Base-by-base conservation (phyloP, 37 sponge, comb jelly and placozoan species). In the Ephydatia muelleri region DNA sequence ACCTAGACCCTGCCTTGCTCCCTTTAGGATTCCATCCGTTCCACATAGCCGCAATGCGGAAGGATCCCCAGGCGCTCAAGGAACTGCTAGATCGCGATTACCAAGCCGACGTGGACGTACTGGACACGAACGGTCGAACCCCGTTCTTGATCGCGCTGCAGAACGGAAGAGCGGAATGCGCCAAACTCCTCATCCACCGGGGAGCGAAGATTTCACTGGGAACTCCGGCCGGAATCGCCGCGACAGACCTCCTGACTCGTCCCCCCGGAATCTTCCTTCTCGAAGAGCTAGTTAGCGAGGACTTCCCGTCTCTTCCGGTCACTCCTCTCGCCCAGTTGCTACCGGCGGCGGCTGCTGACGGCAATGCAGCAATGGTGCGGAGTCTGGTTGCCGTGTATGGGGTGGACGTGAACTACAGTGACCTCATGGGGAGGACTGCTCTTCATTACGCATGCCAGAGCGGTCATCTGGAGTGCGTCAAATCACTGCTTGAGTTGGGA, bases 61-160 rank as follows among this genome's bases (percentile, higher is more conserved):
- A 68, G 14, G 68, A 83, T 35, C 66, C 48, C 28, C 11, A 67
- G 25, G 3, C 68, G 0, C 49, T 91, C 1, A 16, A 38, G 6
- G 22, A 47, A 36, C 67, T 91, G 21, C 75, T 91, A n/a, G 43
- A 80, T 1, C 22, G 40, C 13, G 49, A 28, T 21, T 4, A 49
- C 19, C 57, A 14, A 5, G 19, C 57, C 57, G 0, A 5, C 57
- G 66, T 91, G 37, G 80, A 91, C 68, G 64, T 36, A 32, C 32
- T 26, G 9, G 87, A 91, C 67, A 22, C 47, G 4, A 64, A 79
- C 64, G 86, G 83, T 23, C 31, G 86, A 13, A 83, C 91, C 27
- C 87, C 91, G 25, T 83, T 90, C 16, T 65, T 38, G 0, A 48
- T 79, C 14, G 91, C 91, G 30, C 68, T 91, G 29, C 66, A 86